phyloP scores from a whole-genome alignment of 2,888 invertebrate genomes.

The Aromia moschata region DNA sequence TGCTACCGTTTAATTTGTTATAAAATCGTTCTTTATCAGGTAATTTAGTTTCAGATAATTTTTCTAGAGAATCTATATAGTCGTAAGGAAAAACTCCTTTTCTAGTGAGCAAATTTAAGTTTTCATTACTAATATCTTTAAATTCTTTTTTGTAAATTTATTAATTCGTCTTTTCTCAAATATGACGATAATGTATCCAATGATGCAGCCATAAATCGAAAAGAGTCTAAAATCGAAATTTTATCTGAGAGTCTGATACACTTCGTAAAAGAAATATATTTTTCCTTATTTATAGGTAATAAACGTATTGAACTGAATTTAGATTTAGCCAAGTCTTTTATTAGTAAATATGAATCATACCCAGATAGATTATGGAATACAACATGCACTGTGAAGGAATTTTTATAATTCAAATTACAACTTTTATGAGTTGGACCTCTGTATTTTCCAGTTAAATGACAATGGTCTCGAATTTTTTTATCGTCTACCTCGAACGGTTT shows the following conservation, averaged over 20 bases:
- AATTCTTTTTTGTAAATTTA: no score
- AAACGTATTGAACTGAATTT: not conserved
- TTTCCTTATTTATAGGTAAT: constrained; percentile 2
- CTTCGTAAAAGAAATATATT: constrained; percentile 13
- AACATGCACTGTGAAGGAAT: not conserved
- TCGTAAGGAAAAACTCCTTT: no score
- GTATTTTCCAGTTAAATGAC: constrained; percentile 5
- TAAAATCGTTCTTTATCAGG: no score
- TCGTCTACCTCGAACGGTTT: not conserved
- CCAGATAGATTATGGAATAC: constrained; percentile 10
- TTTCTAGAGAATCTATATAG: no score
- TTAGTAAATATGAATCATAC: constrained; percentile 5
- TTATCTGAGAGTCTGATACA: not conserved
- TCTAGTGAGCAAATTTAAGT: no score
- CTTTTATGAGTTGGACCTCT: not conserved
- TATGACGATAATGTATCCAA: not conserved
- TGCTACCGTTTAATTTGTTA: no score
- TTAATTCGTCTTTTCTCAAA: no score
- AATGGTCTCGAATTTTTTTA: constrained; percentile 2
- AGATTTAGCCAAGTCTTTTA: not conserved
- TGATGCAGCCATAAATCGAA: not conserved
- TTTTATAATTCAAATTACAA: constrained; percentile 12
- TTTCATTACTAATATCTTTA: no score
- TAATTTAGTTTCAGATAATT: no score
- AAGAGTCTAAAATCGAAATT: not conserved